These are phyloP conservation scores for Pollenia labialis DNA, from an alignment of 2,888 invertebrate genomes.

Conservation along the genomic window DNA sequence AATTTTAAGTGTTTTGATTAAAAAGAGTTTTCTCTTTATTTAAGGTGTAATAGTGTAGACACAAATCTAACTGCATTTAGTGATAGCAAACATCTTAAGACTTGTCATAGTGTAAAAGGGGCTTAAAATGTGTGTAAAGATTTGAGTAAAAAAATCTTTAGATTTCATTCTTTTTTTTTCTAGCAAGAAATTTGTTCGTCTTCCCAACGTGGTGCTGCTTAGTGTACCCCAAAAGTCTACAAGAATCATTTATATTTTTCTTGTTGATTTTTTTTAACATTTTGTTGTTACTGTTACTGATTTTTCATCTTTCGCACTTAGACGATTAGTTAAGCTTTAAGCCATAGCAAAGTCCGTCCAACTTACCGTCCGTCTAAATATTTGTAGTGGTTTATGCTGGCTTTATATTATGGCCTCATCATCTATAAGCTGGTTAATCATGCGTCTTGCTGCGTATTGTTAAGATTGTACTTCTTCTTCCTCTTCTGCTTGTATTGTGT, in stretches of 20 bases:
- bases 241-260: not conserved
- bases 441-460: slow-evolving; percentile 70
- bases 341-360: slow-evolving; percentile 27
- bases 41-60: too few relatives aligned
- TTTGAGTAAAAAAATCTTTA: too few relatives aligned
- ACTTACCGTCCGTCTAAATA: not conserved
- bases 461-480: slow-evolving; percentile 48
- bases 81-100: too few relatives aligned
- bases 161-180: too few relatives aligned
- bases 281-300: slow-evolving; percentile 65
- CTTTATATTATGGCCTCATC: slow-evolving; percentile 59
- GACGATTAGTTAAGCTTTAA: slow-evolving; percentile 68
- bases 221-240: not conserved
- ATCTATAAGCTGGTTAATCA: slow-evolving; percentile 68
- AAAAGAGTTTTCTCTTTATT: too few relatives aligned
- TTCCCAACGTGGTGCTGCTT: not conserved
- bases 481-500: not conserved
- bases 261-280: slow-evolving; percentile 1
- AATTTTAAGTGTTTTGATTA: too few relatives aligned
- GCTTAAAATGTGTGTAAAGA: too few relatives aligned
- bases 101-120: too few relatives aligned
- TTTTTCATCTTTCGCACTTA: slow-evolving; percentile 72
- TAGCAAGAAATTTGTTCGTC: too few relatives aligned
- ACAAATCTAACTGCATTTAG: too few relatives aligned
- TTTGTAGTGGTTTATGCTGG: slow-evolving; percentile 56